Percentiles rank a stretch among this genome's conserved stretches.
These are phyloP conservation scores for Bombycilla garrulus DNA, from an alignment of 2,113 vertebrate genomes.

Conservation along the genomic window DNA sequence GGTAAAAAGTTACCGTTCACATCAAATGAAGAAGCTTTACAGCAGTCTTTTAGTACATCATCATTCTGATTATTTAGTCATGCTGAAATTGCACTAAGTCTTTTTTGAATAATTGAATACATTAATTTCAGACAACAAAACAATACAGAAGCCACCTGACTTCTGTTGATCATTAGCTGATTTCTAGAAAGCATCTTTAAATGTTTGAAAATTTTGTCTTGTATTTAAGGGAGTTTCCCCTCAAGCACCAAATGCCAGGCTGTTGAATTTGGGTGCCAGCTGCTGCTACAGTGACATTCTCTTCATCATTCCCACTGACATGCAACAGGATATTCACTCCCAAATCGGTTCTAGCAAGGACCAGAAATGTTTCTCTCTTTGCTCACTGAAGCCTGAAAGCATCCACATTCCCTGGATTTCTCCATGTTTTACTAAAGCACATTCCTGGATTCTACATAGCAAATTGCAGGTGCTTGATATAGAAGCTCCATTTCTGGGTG, in stretches of 20 bases:
- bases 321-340: not conserved
- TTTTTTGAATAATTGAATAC: not conserved
- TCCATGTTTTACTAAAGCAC: not conserved
- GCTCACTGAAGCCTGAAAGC: not conserved
- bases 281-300: rapidly evolving
- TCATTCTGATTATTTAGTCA: not conserved
- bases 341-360: not conserved
- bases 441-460: not conserved
- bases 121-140: not conserved
- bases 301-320: not conserved
- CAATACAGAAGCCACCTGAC: no score
- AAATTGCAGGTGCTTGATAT: not conserved
- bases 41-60: not conserved
- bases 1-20: not conserved
- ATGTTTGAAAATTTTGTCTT: not conserved
- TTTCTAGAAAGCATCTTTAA: not conserved
- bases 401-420: not conserved
- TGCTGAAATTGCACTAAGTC: not conserved
- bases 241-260: not conserved
- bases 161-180: not conserved
- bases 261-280: not conserved
- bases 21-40: not conserved
- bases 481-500: not conserved
- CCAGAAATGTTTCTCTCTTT: not conserved
- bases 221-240: not conserved